These are phyloP conservation scores for Petaurus breviceps DNA, from an alignment of 2,113 vertebrate genomes.

Conservation along the genomic window DNA sequence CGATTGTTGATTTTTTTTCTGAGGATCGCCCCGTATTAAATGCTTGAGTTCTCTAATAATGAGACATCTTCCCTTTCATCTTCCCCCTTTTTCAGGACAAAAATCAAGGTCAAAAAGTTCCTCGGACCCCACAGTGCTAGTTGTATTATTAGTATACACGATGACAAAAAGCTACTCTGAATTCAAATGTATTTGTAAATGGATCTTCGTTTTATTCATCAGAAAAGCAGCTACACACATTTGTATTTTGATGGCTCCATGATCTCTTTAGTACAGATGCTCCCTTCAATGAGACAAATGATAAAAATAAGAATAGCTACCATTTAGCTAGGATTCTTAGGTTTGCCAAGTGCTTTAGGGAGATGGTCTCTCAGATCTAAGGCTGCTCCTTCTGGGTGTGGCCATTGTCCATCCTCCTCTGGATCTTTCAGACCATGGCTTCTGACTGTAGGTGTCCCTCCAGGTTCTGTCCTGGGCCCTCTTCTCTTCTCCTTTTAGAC, in stretches of 20 bases:
- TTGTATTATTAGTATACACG: not conserved
- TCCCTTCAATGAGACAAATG: not conserved
- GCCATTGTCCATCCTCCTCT: not conserved
- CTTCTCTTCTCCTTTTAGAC: not conserved
- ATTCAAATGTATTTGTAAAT: not conserved
- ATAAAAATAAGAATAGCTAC: not conserved
- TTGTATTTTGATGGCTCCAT: not conserved
- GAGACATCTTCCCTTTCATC: not conserved
- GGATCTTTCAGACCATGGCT: not conserved
- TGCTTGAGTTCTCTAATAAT: not conserved
- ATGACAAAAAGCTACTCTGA: not conserved
- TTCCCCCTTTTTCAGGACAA: not conserved
- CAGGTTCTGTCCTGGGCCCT: not conserved
- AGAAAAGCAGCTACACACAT: not conserved
- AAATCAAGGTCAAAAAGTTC: not conserved
- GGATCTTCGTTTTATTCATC: not conserved
- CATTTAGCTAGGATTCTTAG: not conserved
- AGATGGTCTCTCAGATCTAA: not conserved
- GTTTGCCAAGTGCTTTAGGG: not conserved
- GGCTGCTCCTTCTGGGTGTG: not conserved
- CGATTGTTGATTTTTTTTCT: not conserved
- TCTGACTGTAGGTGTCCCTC: not conserved
- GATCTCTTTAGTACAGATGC: not conserved
- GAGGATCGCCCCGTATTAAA: not conserved
- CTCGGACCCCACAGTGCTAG: not conserved